Conservation (phyloP, 1,140 invertebrate species). For the Microplitis mediator region DNA sequence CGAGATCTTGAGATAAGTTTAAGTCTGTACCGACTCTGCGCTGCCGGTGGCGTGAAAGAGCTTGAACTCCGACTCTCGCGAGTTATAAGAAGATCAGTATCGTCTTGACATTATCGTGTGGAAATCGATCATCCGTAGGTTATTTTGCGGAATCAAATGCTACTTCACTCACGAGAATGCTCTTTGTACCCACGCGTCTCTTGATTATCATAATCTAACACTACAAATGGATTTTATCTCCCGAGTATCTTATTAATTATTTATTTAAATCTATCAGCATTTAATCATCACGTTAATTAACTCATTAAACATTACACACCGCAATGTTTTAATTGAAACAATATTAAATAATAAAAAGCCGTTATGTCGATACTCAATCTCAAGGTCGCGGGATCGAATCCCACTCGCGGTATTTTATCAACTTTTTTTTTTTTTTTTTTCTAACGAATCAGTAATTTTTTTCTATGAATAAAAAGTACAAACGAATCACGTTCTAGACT, state of each 20-base stretch:
- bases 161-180: slow-evolving; percentile 6
- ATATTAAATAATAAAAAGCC: no score
- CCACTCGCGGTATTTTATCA: no score
- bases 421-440: no score
- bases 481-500: no score
- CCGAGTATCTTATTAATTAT: slow-evolving; percentile 1
- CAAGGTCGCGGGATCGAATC: no score
- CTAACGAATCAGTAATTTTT: no score
- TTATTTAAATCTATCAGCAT: slow-evolving; percentile 6
- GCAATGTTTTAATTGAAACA: no score
- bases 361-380: no score
- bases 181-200: neutral
- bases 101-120: slow-evolving; percentile 14
- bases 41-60: neutral
- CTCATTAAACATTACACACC: no score
- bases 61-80: slow-evolving; percentile 6
- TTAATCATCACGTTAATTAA: no score
- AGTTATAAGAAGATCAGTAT: slow-evolving; percentile 17
- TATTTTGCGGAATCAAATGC: slow-evolving; percentile 1
- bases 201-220: slow-evolving; percentile 11
- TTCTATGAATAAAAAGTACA: no score
- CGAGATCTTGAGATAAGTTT: slow-evolving; percentile 3
- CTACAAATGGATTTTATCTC: slow-evolving; percentile 1
- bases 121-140: slow-evolving; percentile 25
- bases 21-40: neutral